Base-by-base conservation (phyloP, 2,113 vertebrate species). In the Recurvirostra avosetta region DNA sequence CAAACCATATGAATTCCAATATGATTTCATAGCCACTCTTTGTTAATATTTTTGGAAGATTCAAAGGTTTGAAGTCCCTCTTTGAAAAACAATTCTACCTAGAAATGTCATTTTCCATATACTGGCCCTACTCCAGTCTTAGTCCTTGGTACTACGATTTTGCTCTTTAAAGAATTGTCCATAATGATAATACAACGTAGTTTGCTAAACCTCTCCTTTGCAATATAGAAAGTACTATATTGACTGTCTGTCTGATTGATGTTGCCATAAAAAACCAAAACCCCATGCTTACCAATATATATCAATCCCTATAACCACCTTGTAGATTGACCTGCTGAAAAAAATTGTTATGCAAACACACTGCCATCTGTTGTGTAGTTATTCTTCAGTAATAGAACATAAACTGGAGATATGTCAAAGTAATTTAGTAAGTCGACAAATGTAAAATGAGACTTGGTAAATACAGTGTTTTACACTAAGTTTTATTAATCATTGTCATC, bases 361-460 rank as follows among this genome's bases (percentile, higher is more conserved):
- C 77, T 75, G 73, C 97, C 96, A 97, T 98, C 97, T 98, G 97
- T 96, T 94, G 56, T 97, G 79, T 71, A 95, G 94, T 84, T 70
- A 92, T 75, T 90, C 85, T 88, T 97, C 96, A 63, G 93, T 96
- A 92, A 82, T 36, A 95, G 95, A 96, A 96, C 83, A 96, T 96
- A 98, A 97, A 95, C 96, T 94, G 95, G 88, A 96, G 94, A 97
- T 90, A 55, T 72, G 77, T 97, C 95, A 96, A 86, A 97, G 92
- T 93, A 95, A 97, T 96, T 97, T 97, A 96, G 86, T 88, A 96
- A 96, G 95, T 85, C 66, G 50, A 92, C 88, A 89, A 92, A 96
- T 81, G 38, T 74, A 96, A 97, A 94, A 76, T n/a, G 94, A 91
- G 67, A 82, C 87, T 97, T 95, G 87, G 93, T 94, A 97, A 97